Evolutionary conservation across 2,888 invertebrate genomes (phyloP).

Genomic region (Carterocephalus palaemon): DNA sequence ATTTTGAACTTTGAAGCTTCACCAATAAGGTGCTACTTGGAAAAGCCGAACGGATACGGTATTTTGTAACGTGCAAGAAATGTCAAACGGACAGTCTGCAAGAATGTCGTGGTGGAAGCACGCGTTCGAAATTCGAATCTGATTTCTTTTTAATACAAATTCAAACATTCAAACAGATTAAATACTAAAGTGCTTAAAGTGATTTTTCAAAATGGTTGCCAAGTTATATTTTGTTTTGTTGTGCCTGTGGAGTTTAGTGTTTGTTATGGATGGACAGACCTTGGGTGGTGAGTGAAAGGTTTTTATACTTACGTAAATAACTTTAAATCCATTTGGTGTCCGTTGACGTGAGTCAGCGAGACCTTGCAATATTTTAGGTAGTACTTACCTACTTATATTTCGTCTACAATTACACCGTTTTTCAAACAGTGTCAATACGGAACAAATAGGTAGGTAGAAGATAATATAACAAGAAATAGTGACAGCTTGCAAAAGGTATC

Average conservation of each 20-base stretch:
- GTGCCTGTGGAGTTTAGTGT: conserved; percentile 41
- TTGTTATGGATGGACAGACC: conserved; percentile 59
- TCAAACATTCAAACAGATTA: not conserved
- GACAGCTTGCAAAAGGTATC: too few species aligned
- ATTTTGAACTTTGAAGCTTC: conserved; percentile 7
- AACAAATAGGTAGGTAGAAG: too few species aligned
- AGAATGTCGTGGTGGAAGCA: conserved; percentile 44
- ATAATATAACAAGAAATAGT: too few species aligned
- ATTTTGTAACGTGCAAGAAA: conserved; percentile 39
- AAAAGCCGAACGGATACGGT: conserved; percentile 30
- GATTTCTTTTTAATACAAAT: conserved; percentile 27
- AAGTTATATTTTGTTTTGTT: conserved; percentile 45
- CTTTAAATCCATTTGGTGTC: conserved; percentile 2
- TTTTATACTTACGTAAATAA: conserved; percentile 37
- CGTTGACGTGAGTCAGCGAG: conserved; percentile 10
- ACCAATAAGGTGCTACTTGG: conserved; percentile 25
- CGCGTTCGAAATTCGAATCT: conserved; percentile 42
- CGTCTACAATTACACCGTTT: too few species aligned
- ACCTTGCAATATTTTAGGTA: not conserved
- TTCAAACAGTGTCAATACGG: too few species aligned
- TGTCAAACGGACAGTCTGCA: conserved; percentile 43
- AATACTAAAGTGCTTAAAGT: conserved; percentile 9
- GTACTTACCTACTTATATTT: not conserved
- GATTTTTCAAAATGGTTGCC: conserved; percentile 45
- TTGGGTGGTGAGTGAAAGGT: conserved; percentile 73